phyloP scores from a whole-genome alignment of 1,140 invertebrate genomes.

The Drosophila bocqueti region DNA sequence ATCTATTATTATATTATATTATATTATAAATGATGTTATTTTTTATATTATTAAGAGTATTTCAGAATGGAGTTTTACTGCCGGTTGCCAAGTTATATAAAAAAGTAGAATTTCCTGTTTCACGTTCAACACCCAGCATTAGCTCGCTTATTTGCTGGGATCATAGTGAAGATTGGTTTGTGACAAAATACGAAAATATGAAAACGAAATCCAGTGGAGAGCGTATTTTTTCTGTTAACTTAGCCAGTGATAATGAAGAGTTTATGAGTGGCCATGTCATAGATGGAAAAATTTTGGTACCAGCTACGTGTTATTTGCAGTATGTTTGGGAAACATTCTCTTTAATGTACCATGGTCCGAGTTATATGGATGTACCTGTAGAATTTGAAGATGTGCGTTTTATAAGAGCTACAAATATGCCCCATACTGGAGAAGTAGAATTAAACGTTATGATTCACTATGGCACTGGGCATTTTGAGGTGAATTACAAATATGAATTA shows the following conservation, averaged over 20 bases:
- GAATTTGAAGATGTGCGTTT: constrained; percentile 95
- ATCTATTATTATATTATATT: too few relatives aligned
- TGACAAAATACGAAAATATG: constrained; percentile 83
- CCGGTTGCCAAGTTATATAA: constrained; percentile 87
- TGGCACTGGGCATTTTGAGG: constrained; percentile 92
- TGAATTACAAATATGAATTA: constrained; percentile 10
- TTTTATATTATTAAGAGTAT: constrained; percentile 31
- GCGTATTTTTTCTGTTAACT: constrained; percentile 87
- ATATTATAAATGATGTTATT: not conserved
- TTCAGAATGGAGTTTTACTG: constrained; percentile 85
- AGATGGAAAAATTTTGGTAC: constrained; percentile 94
- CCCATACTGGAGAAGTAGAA: constrained; percentile 89
- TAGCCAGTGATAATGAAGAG: constrained; percentile 89
- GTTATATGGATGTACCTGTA: constrained; percentile 91
- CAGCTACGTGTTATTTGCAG: constrained; percentile 94
- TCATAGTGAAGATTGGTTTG: constrained; percentile 92
- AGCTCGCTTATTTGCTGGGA: constrained; percentile 94
- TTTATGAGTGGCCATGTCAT: constrained; percentile 94
- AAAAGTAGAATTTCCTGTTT: constrained; percentile 91
- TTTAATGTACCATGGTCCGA: constrained; percentile 89
- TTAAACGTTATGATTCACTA: constrained; percentile 94
- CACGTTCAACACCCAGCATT: constrained; percentile 91
- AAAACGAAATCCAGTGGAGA: constrained; percentile 86
- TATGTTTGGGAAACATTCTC: constrained; percentile 96
- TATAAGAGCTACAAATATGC: constrained; percentile 92